phyloP scores from a whole-genome alignment of 2,113 vertebrate genomes.

The Syngnathus typhle region DNA sequence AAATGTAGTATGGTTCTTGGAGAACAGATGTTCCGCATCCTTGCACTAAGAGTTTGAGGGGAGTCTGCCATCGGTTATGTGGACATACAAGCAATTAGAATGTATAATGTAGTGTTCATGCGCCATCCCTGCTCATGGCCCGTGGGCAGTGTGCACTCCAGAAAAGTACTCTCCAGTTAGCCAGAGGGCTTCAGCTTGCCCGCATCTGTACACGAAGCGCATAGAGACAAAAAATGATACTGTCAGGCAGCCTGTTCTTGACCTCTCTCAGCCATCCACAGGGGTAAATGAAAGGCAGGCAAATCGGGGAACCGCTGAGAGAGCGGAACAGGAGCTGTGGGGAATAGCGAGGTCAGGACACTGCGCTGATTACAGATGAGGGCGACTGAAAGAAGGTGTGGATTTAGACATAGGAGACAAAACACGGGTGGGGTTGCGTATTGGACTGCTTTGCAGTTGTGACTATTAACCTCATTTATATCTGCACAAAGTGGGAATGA shows the following conservation, averaged over 20 bases:
- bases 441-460: constrained; percentile 47
- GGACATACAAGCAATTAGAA: background rate
- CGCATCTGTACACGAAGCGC: constrained; percentile 15
- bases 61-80: background rate
- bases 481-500: constrained; percentile 52
- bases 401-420: constrained; percentile 1
- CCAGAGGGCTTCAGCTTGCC: constrained; percentile 36
- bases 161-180: constrained; percentile 45
- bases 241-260: constrained; percentile 42
- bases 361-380: constrained; percentile 57
- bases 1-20: too few species aligned
- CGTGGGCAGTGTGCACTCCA: constrained; percentile 29
- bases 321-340: constrained; percentile 38
- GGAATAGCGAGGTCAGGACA: constrained; percentile 19
- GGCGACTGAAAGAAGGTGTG: constrained; percentile 22
- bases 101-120: constrained; percentile 2
- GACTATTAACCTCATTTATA: constrained; percentile 56
- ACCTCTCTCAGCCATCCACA: constrained; percentile 41
- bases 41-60: background rate
- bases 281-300: constrained; percentile 52
- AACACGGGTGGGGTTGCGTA: constrained; percentile 22
- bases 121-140: constrained; percentile 13
- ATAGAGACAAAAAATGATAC: constrained; percentile 18
- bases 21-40: background rate
- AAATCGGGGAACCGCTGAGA: constrained; percentile 43